A percentile compares a stretch with the other conserved stretches of the same genome.
Evolutionary conservation across 2,113 vertebrate genomes (phyloP).

Genomic region (Speoplatyrhinus poulsoni): DNA sequence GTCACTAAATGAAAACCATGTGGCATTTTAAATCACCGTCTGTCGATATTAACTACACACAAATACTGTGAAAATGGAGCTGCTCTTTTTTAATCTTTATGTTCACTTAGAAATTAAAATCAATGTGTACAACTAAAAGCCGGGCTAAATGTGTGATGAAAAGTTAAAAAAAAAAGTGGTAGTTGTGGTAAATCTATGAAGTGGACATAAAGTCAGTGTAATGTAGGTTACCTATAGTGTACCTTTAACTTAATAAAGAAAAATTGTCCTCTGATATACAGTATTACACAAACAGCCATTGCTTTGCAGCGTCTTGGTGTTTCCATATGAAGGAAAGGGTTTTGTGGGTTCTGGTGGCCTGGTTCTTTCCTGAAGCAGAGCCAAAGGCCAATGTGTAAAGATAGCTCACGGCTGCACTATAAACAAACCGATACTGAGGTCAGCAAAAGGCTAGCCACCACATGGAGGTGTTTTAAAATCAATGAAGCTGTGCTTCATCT

Average conservation of each 20-base stretch:
- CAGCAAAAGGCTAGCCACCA: not conserved
- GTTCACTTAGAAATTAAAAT: slow-evolving; percentile 12
- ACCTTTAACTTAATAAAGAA: too few relatives aligned
- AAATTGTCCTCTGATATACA: too few relatives aligned
- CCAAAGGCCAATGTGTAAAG: too few relatives aligned
- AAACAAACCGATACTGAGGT: not conserved
- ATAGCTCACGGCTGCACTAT: not conserved
- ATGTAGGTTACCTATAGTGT: too few relatives aligned
- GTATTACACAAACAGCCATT: too few relatives aligned
- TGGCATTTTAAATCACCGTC: slow-evolving; percentile 31
- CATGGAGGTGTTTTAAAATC: not conserved
- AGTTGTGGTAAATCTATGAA: slow-evolving; percentile 13
- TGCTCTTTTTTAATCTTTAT: slow-evolving; percentile 2
- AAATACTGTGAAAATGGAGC: slow-evolving; percentile 1
- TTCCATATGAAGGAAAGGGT: too few relatives aligned
- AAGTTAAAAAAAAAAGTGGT: not conserved
- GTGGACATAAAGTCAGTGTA: not conserved
- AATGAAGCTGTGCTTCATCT: not conserved
- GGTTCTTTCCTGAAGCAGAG: too few relatives aligned
- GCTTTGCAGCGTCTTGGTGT: too few relatives aligned
- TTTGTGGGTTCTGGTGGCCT: too few relatives aligned
- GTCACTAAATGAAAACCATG: slow-evolving; percentile 23
- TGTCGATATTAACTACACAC: slow-evolving; percentile 28
- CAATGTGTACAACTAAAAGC: slow-evolving; percentile 6
- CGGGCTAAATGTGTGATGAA: not conserved